Conservation (phyloP, 2,888 invertebrate genomes). For the Torymus auratus region DNA sequence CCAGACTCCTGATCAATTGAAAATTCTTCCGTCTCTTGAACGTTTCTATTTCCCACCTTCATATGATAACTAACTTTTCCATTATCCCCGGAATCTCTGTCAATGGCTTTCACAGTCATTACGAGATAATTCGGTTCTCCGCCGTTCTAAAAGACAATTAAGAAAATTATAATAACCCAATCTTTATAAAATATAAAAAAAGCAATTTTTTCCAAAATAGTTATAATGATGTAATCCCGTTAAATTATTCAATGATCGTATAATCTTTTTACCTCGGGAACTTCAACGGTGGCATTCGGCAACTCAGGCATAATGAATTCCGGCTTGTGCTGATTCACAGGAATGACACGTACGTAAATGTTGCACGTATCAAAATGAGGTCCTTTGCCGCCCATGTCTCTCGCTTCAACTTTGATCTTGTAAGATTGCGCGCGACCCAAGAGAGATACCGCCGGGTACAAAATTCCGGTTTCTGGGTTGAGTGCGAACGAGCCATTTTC, state of each 20-base stretch:
- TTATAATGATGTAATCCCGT: too few species aligned
- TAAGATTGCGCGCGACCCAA: constrained; percentile 81
- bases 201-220: too few species aligned
- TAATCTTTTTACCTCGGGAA: constrained; percentile 84
- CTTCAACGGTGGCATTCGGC: constrained; percentile 86
- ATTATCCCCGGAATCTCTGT: constrained; percentile 89
- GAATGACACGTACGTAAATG: constrained; percentile 87
- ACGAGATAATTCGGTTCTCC: constrained; percentile 87
- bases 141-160: constrained; percentile 80
- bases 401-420: constrained; percentile 84
- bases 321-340: constrained; percentile 90
- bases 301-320: constrained; percentile 87
- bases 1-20: constrained; percentile 87
- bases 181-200: too few species aligned
- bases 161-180: too few species aligned
- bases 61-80: constrained; percentile 90
- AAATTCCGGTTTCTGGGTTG: constrained; percentile 86
- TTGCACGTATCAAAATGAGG: constrained; percentile 82
- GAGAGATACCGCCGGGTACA: constrained; percentile 87
- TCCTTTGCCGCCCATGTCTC: constrained; percentile 85
- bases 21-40: constrained; percentile 90
- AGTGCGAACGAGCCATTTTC: constrained; percentile 85
- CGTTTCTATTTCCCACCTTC: constrained; percentile 86
- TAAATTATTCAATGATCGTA: too few species aligned
- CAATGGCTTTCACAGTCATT: constrained; percentile 88